These are phyloP conservation scores for Leucozona laternaria DNA, from an alignment of 2,888 invertebrate species.

Conservation along the genomic window DNA sequence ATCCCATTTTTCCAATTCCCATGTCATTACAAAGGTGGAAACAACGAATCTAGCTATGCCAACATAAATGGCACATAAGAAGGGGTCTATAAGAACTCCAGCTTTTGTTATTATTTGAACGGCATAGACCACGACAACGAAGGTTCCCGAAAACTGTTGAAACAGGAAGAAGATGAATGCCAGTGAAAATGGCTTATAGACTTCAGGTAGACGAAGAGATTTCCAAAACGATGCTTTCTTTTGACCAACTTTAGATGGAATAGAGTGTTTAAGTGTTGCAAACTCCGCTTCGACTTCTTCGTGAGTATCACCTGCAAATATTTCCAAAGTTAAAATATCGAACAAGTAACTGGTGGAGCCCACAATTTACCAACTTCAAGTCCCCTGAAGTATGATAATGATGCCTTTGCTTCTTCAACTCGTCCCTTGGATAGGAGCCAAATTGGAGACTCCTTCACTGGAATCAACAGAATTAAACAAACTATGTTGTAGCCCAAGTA, in stretches of 20 bases:
- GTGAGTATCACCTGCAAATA: conserved; percentile 78
- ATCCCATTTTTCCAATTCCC: conserved; percentile 86
- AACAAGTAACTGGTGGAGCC: neutral
- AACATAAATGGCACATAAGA: conserved; percentile 87
- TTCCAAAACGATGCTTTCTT: conserved; percentile 78
- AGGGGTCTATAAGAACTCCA: conserved; percentile 87
- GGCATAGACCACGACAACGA: conserved; percentile 89
- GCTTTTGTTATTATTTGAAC: conserved; percentile 87
- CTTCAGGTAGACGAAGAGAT: conserved; percentile 80
- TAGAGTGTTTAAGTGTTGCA: conserved; percentile 78
- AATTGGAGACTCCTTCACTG: conserved; percentile 88
- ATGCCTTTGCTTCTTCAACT: conserved; percentile 85
- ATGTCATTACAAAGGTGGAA: conserved; percentile 86
- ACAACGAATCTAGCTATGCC: conserved; percentile 87
- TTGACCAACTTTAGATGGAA: conserved; percentile 77
- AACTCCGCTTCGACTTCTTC: conserved; percentile 80
- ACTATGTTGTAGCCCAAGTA: conserved; percentile 81
- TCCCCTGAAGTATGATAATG: conserved; percentile 87
- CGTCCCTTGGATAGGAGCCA: conserved; percentile 88
- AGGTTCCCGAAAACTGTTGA: conserved; percentile 89
- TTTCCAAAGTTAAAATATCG: neutral
- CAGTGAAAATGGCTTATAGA: conserved; percentile 82
- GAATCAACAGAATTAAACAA: conserved; percentile 83
- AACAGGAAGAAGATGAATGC: conserved; percentile 88
- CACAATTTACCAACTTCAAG: conserved; percentile 77